Evolutionary conservation across 2,888 invertebrate genomes (phyloP).

Genomic region (Trachelus tabidus): DNA sequence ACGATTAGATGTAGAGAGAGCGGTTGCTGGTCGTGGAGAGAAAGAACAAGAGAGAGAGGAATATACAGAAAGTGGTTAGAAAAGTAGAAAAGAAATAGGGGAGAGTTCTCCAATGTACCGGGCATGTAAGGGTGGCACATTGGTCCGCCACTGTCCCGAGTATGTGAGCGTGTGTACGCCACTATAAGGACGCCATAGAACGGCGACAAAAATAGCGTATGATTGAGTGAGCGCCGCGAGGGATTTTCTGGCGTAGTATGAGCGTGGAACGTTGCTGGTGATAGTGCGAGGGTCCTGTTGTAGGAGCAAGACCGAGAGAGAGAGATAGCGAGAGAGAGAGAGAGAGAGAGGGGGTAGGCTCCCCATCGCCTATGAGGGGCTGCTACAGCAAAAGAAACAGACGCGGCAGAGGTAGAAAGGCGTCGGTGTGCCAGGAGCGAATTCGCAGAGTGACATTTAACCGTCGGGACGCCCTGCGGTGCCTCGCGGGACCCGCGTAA

Average conservation of each 20-base stretch:
- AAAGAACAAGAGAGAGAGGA: conserved; percentile 12
- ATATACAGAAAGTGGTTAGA: not conserved
- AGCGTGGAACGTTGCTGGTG: not conserved
- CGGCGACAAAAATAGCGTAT: conserved; percentile 61
- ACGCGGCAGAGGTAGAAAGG: not conserved
- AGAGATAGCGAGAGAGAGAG: not conserved
- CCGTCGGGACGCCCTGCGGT: conserved; percentile 36
- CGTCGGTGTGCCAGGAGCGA: not conserved
- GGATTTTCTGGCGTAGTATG: conserved; percentile 43
- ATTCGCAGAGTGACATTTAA: conserved; percentile 40
- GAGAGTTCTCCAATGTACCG: conserved; percentile 1
- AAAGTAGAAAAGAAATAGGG: conserved; percentile 4
- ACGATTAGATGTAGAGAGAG: conserved; percentile 41
- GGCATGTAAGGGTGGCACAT: not conserved
- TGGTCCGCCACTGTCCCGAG: not conserved
- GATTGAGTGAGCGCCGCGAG: conserved; percentile 61
- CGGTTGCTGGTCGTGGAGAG: conserved; percentile 14
- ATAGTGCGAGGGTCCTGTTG: not conserved
- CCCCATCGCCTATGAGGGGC: not conserved
- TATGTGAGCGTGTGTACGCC: not conserved
- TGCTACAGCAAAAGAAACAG: not conserved
- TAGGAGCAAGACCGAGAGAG: not conserved
- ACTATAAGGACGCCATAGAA: conserved; percentile 19
- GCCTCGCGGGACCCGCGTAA: conserved; percentile 26
- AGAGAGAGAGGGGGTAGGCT: not conserved